These are phyloP conservation scores for Cryptocheilus praepositus DNA, from an alignment of 2,888 invertebrate genomes.

Conservation along the genomic window DNA sequence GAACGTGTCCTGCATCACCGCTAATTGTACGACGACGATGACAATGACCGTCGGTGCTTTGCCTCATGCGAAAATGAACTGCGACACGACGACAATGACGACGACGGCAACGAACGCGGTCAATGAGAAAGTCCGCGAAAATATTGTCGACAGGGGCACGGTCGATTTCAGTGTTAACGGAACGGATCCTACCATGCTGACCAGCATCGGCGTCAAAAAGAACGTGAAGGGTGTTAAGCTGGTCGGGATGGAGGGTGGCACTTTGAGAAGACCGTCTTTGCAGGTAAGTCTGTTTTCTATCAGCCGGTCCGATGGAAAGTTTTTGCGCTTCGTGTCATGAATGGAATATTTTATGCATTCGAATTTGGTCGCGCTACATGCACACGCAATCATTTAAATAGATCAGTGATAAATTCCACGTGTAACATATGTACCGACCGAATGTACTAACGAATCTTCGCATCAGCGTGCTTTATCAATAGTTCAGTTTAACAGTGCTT, in stretches of 20 bases:
- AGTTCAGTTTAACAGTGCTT: too few relatives aligned
- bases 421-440: too few relatives aligned
- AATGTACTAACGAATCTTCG: too few relatives aligned
- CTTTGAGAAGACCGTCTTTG: constrained; percentile 68
- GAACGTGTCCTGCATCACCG: constrained; percentile 22
- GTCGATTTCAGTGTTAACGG: constrained; percentile 64
- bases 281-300: too few relatives aligned
- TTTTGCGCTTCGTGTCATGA: too few relatives aligned
- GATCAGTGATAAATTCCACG: too few relatives aligned
- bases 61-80: not conserved
- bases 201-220: constrained; percentile 61
- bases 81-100: constrained; percentile 14
- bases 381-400: too few relatives aligned
- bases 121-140: constrained; percentile 40
- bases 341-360: too few relatives aligned
- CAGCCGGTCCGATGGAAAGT: too few relatives aligned
- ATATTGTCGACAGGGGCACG: constrained; percentile 60
- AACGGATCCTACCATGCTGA: constrained; percentile 38
- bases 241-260: constrained; percentile 72
- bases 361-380: too few relatives aligned
- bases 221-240: constrained; percentile 71
- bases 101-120: constrained; percentile 9
- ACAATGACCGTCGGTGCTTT: constrained; percentile 1
- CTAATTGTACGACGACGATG: constrained; percentile 9
- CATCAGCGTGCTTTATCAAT: too few relatives aligned